Percentiles rank a stretch among this genome's conserved stretches.
Evolutionary conservation across 2,888 invertebrate genomes (phyloP).

Genomic region (Caradrina kadenii): DNA sequence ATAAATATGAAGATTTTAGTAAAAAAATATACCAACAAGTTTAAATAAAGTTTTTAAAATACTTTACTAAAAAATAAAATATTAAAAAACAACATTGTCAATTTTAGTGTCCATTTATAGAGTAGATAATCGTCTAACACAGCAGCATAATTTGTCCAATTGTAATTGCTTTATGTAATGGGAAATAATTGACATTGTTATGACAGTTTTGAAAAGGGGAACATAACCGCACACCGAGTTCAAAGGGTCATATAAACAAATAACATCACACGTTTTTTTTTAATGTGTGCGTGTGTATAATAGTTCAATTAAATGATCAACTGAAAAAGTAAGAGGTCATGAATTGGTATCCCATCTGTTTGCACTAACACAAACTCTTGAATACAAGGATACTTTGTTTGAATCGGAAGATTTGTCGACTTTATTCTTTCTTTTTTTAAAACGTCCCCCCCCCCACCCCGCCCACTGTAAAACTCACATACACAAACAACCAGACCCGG

Average conservation of each 20-base stretch:
- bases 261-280: not conserved
- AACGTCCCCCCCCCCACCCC: too few relatives aligned
- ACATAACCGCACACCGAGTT: not conserved
- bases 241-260: constrained; percentile 19
- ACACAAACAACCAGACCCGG: too few relatives aligned
- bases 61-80: too few relatives aligned
- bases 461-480: too few relatives aligned
- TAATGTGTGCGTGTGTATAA: not conserved
- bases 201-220: constrained; percentile 44
- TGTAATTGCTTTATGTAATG: constrained; percentile 40
- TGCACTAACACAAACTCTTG: too few relatives aligned
- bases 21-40: too few relatives aligned
- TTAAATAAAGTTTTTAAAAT: too few relatives aligned
- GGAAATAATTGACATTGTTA: constrained; percentile 44
- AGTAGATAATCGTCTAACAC: constrained; percentile 1
- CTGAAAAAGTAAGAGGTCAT: not conserved
- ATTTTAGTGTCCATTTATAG: not conserved
- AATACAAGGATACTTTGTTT: too few relatives aligned
- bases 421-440: too few relatives aligned
- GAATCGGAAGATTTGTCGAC: too few relatives aligned
- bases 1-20: too few relatives aligned
- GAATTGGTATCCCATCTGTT: too few relatives aligned
- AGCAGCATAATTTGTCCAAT: constrained; percentile 28
- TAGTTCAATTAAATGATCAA: not conserved
- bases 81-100: not conserved